Evolutionary conservation across 2,888 invertebrate species (phyloP).

Genomic region (Rotaria macrura): DNA sequence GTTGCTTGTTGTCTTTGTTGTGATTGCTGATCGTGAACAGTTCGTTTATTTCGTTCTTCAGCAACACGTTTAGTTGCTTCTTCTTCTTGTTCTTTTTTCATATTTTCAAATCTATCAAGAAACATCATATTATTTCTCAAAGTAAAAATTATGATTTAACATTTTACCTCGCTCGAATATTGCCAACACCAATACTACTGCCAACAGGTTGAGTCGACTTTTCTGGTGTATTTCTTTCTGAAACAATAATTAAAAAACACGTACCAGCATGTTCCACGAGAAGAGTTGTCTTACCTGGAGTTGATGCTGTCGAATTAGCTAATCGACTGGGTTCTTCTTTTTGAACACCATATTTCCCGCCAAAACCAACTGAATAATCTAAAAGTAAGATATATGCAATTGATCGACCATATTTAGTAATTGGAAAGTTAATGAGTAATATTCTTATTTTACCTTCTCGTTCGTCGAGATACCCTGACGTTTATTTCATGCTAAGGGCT

Average conservation of each 20-base stretch:
- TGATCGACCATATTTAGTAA: too few relatives aligned
- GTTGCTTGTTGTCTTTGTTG: background rate
- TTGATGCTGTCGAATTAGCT: background rate
- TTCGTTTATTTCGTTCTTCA: background rate
- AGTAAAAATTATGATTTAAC: too few relatives aligned
- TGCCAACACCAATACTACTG: background rate
- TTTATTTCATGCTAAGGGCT: too few relatives aligned
- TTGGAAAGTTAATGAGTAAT: too few relatives aligned
- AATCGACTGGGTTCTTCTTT: constrained; percentile 24
- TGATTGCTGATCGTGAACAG: background rate
- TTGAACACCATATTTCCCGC: constrained; percentile 50
- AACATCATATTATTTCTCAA: too few relatives aligned
- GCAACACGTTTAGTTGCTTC: background rate
- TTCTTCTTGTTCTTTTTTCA: constrained; percentile 12
- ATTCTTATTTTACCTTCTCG: too few relatives aligned
- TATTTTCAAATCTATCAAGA: background rate
- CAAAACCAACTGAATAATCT: constrained; percentile 47
- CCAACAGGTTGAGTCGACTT: background rate
- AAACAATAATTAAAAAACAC: background rate
- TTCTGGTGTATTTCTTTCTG: background rate
- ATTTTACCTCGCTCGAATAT: constrained; percentile 7
- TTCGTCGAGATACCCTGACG: too few relatives aligned
- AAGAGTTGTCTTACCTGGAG: background rate
- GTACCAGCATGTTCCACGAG: too few relatives aligned
- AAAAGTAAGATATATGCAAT: too few relatives aligned